Evolutionary conservation across 2,113 vertebrate genomes (phyloP), one percentile per base, ranked within the genome.

Genomic region (Hippopotamus amphibius): DNA sequence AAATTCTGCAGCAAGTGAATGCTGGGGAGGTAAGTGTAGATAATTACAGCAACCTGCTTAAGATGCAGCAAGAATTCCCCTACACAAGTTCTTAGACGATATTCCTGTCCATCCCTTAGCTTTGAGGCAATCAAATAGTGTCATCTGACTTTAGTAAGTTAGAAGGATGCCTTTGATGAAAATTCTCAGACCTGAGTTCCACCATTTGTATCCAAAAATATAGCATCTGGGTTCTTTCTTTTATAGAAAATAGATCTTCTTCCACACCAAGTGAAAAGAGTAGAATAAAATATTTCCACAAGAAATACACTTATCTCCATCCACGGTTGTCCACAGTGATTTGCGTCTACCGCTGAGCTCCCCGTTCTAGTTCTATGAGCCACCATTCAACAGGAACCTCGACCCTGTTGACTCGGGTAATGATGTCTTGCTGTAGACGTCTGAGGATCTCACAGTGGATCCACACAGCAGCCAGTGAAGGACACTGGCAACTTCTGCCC

Each of bases 341-440:
- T 14, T 28, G 37, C 16, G 13, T 71, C 72, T 81, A 26, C 48
- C 26, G 5, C 80, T n/a, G 61, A 66, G 10, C 50, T 53, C 37
- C 83, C 46, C 33, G 43, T 19, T 33, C 33, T 41, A 57, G 41
- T 9, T 30, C 48, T n/a, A 19, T 11, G 7, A 81, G 17, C 30
- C 72, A 77, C 81, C 55, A 19, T 26, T 74, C n/a, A n/a, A 5
- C 66, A 86, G 33, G 48, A 91, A 37, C 77, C 68, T 43, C 66
- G 88, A 43, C 66, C 19, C 76, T 84, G 46, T 74, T 66, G 65
- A 88, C 46, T 94, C 93, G 76, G 84, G 85, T 12, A 59, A 93
- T 86, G 90, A 74, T 88, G 87, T 80, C 84, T 88, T 76, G 43
- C 48, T 89, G 33, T 61, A 83, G 95, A 96, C 88, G 90, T 79